phyloP scores from a whole-genome alignment of 2,888 invertebrate species.

The Macrosoma leucophasiata region DNA sequence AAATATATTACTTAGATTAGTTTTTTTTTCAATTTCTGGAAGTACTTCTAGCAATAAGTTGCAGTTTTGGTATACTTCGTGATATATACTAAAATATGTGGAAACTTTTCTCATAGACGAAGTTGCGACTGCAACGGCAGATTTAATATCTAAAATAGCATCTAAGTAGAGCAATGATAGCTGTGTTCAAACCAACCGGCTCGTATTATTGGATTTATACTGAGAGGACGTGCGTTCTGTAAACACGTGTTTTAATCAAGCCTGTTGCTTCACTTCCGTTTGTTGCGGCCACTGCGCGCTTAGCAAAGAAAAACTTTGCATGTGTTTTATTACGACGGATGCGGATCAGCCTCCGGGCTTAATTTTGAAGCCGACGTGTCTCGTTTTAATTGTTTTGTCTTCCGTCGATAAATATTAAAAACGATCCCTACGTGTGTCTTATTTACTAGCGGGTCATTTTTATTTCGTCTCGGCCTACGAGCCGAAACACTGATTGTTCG shows the following conservation, averaged over 20 bases:
- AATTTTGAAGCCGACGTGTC: constrained; percentile 61
- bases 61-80: no score
- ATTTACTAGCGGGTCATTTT: no score
- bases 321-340: constrained; percentile 74
- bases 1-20: no score
- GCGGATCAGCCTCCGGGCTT: constrained; percentile 59
- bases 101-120: no score
- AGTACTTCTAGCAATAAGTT: no score
- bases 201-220: constrained; percentile 54
- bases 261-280: constrained; percentile 72
- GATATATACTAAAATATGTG: no score
- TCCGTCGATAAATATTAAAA: constrained; percentile 41
- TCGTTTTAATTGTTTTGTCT: constrained; percentile 62
- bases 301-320: constrained; percentile 75
- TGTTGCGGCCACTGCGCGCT: constrained; percentile 59
- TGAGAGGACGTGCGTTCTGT: constrained; percentile 63
- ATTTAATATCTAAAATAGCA: constrained; percentile 1
- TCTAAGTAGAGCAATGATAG: constrained; percentile 17
- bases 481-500: constrained; percentile 5
- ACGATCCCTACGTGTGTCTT: no score
- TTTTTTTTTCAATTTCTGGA: no score
- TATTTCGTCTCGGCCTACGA: no score
- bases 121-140: no score
- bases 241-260: constrained; percentile 76
- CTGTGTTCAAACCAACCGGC: constrained; percentile 23